A percentile compares a stretch with the other conserved stretches of the same genome.
Conservation (phyloP, 2,113 vertebrate species). For the Epinephelus fuscoguttatus region DNA sequence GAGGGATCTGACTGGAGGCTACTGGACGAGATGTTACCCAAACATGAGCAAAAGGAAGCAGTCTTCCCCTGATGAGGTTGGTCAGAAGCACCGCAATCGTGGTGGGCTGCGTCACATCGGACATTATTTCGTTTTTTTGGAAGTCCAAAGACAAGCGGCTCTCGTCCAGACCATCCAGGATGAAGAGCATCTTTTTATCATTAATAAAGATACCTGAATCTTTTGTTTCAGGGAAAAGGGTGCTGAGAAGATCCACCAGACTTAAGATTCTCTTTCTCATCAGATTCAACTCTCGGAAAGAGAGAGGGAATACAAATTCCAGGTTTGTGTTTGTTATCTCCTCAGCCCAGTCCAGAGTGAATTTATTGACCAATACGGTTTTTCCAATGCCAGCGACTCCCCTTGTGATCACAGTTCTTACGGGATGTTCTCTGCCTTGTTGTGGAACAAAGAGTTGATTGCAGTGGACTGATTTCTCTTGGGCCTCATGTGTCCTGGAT, state of each 20-base stretch:
- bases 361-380: conserved; percentile 68
- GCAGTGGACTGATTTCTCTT: conserved; percentile 72
- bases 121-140: conserved; percentile 56
- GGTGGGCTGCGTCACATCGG: conserved; percentile 42
- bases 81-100: conserved; percentile 53
- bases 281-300: conserved; percentile 74
- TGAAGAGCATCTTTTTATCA: conserved; percentile 57
- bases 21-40: conserved; percentile 75
- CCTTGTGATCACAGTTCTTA: conserved; percentile 71
- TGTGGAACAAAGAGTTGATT: conserved; percentile 51
- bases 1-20: conserved; percentile 68
- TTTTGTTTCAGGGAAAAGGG: conserved; percentile 67
- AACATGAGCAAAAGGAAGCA: conserved; percentile 61
- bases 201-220: conserved; percentile 38
- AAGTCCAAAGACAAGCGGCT: conserved; percentile 71
- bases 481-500: conserved; percentile 18
- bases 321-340: conserved; percentile 59
- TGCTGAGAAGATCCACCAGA: conserved; percentile 52
- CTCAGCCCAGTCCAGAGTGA: conserved; percentile 76
- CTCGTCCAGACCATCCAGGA: conserved; percentile 79
- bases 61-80: conserved; percentile 72
- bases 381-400: conserved; percentile 80
- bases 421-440: neutral
- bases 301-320: conserved; percentile 71
- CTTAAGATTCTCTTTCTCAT: conserved; percentile 53